Conservation (phyloP, 2,797 vertebrate species). For the Betta splendens region DNA sequence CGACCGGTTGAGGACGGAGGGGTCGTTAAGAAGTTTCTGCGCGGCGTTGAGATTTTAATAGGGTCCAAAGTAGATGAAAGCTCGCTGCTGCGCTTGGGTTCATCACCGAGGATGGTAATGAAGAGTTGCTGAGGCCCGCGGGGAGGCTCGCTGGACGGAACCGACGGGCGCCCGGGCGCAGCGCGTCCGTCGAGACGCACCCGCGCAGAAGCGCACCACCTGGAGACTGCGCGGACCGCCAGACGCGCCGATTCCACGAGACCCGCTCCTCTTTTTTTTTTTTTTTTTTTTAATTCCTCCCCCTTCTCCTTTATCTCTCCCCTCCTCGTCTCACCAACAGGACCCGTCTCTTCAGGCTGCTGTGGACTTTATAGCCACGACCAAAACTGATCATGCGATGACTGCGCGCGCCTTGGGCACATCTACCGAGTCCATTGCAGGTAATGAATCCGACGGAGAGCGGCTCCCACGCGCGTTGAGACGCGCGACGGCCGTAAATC, state of each 20-base stretch:
- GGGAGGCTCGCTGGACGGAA: constrained; percentile 40
- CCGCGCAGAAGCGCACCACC: constrained; percentile 62
- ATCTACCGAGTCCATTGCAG: constrained; percentile 78
- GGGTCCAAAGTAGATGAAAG: constrained; percentile 11
- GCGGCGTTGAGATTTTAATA: constrained; percentile 16
- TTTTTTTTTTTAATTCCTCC: constrained; percentile 21
- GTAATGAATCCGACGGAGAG: constrained; percentile 58
- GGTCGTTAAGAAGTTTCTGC: constrained; percentile 52
- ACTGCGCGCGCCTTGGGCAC: constrained; percentile 79
- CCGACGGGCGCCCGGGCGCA: constrained; percentile 59
- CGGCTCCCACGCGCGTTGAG: constrained; percentile 23
- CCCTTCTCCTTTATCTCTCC: constrained; percentile 16
- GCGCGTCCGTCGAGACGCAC: constrained; percentile 55
- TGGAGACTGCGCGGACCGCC: constrained; percentile 69
- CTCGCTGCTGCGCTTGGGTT: neutral
- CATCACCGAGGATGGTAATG: constrained; percentile 22
- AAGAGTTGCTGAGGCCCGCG: constrained; percentile 56
- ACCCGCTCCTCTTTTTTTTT: constrained; percentile 2
- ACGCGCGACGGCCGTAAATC: neutral
- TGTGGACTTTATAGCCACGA: constrained; percentile 70
- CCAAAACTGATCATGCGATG: constrained; percentile 83
- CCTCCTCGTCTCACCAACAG: neutral
- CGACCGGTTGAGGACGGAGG: constrained; percentile 27
- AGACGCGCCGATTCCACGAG: constrained; percentile 44
- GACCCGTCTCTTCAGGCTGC: constrained; percentile 32